phyloP scores from a whole-genome alignment of 2,113 vertebrate species.

The Clarias batrachus region DNA sequence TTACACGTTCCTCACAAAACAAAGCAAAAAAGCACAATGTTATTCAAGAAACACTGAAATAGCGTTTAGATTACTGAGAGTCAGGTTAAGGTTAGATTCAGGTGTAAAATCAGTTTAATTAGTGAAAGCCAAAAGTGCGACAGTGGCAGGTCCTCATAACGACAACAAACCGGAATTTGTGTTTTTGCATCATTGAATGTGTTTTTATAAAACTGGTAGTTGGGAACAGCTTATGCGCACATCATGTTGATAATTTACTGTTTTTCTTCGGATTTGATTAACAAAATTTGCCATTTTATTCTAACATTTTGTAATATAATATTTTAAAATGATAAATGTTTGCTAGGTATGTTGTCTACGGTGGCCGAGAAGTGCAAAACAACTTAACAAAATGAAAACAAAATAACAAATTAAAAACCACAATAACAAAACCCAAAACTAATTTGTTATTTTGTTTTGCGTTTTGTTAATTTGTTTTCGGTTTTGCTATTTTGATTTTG shows the following conservation, averaged over 20 bases:
- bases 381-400: no score
- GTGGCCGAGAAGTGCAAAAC: no score
- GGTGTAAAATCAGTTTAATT: background rate
- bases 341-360: background rate
- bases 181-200: background rate
- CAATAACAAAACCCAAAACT: no score
- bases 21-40: background rate
- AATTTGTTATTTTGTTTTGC: no score
- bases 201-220: background rate
- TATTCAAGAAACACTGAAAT: background rate
- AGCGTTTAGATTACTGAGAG: background rate
- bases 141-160: background rate
- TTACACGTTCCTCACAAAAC: background rate
- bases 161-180: background rate
- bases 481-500: no score
- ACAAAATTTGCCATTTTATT: background rate
- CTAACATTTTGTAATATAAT: background rate
- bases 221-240: background rate
- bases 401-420: no score
- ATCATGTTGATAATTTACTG: background rate
- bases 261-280: background rate
- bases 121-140: background rate
- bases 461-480: no score
- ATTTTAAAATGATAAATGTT: background rate
- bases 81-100: background rate